phyloP scores from a whole-genome alignment of 2,113 vertebrate genomes.

The Turdus rufiventris region DNA sequence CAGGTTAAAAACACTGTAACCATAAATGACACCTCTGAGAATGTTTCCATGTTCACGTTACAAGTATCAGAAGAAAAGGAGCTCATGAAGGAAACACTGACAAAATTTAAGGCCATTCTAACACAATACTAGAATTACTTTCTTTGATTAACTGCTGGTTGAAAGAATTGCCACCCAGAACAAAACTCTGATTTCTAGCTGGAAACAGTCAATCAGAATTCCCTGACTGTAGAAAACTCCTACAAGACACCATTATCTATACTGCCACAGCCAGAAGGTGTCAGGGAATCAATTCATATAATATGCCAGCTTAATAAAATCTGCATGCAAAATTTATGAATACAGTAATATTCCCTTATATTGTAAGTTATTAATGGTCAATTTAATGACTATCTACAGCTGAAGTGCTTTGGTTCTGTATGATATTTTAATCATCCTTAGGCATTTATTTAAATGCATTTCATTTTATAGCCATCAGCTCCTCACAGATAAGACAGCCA shows the following conservation, averaged over 20 bases:
- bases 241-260: slow-evolving; percentile 75
- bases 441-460: slow-evolving; percentile 70
- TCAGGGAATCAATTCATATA: slow-evolving; percentile 79
- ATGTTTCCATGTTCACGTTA: background rate
- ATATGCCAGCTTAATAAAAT: slow-evolving; percentile 81
- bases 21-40: background rate
- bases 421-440: slow-evolving; percentile 78
- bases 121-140: slow-evolving; percentile 40
- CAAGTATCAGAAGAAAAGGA: background rate
- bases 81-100: slow-evolving; percentile 36
- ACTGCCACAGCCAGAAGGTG: slow-evolving; percentile 72
- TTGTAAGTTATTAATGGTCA: slow-evolving; percentile 83
- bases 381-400: slow-evolving; percentile 83
- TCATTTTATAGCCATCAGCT: slow-evolving; percentile 72
- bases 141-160: slow-evolving; percentile 25
- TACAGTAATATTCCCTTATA: slow-evolving; percentile 79
- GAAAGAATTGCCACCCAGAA: slow-evolving; percentile 46
- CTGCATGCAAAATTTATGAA: slow-evolving; percentile 84
- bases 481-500: slow-evolving; percentile 59
- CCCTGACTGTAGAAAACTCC: slow-evolving; percentile 65
- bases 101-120: slow-evolving; percentile 8
- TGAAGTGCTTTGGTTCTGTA: slow-evolving; percentile 71
- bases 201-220: slow-evolving; percentile 69
- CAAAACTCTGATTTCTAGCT: slow-evolving; percentile 51
- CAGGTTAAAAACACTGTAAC: background rate